Evolutionary conservation across 2,113 vertebrate genomes (phyloP).

Genomic region (Myotis davidii): DNA sequence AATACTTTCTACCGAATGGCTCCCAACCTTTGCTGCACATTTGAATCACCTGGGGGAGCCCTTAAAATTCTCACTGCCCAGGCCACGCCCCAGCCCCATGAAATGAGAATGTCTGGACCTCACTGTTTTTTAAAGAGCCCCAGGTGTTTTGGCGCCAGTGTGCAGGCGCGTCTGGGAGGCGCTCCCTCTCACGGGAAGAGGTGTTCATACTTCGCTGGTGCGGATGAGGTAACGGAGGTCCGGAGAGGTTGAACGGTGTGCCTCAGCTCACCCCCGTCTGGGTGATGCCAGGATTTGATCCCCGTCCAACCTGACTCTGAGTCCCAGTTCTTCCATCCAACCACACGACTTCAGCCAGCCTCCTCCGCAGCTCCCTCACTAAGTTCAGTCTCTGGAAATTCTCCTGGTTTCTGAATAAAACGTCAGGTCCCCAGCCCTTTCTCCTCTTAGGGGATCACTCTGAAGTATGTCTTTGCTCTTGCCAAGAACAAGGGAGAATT

Average conservation of each 20-base stretch:
- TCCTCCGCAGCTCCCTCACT: neutral
- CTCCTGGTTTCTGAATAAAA: neutral
- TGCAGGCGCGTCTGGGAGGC: neutral
- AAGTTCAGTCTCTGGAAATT: neutral
- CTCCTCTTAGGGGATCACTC: neutral
- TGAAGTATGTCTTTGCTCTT: conserved; percentile 4
- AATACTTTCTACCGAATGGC: neutral
- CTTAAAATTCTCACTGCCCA: neutral
- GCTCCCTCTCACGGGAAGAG: neutral
- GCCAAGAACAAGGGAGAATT: neutral
- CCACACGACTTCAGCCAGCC: rapidly evolving
- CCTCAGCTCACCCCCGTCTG: rapidly evolving
- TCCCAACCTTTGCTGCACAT: neutral
- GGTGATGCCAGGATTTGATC: neutral
- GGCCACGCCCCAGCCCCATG: neutral
- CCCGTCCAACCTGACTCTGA: neutral
- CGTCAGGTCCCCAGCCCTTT: neutral
- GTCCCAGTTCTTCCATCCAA: neutral
- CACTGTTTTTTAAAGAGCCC: neutral
- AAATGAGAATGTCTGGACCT: neutral
- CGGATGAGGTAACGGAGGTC: neutral
- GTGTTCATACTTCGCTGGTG: neutral
- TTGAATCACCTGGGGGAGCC: neutral
- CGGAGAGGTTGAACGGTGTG: neutral
- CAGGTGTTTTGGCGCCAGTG: neutral